Evolutionary conservation across 2,797 vertebrate genomes (phyloP), one percentile per base, ranked within the genome.

Genomic region (Sandelia bainsii): DNA sequence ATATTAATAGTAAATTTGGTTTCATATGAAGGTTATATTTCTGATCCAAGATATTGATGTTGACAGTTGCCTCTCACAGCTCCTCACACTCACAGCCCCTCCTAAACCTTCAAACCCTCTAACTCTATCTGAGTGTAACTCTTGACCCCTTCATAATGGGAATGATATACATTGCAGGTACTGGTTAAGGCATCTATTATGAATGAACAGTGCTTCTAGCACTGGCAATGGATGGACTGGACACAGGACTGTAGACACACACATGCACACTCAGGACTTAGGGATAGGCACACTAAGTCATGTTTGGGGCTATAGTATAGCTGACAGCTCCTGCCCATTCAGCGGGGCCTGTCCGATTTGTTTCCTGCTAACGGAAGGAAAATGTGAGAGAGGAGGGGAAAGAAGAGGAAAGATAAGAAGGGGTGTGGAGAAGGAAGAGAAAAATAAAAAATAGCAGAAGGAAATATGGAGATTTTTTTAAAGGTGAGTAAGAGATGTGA

Each of bases 321-420:
- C 77, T 92, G 89, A 92, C 88, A 91, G 90, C 80, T 84, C 79
- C 79, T 90, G 90, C 90, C 91, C 91, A 92, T 93, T 93, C 89
- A 92, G 91, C 91, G 91, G 58, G 58, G 59, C 72, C 87, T 90
- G 88, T 90, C 90, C 75, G 61, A 90, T 93, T 88, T 91, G 86
- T 90, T 86, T 87, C 83, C 69, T 23, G 11, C 71, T 68, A 76
- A 61, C 14, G 68, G 78, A 68, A 22, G 61, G 44, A 65, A 75
- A 69, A 70, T 59, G 34, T 29, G 23, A 42, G 25, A 66, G 65
- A 57, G 69, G 52, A 48, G 62, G 52, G 62, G 50, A 62, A 25
- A 42, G 39, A 58, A 40, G 20, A 78, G 53, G 29, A 51, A 62
- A 29, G 48, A 62, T 56, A 54, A 50, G 56, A 63, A 32, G 4